These are phyloP conservation scores for Montipora capitata DNA, from an alignment of 92 coral and sea anemone genomes.

Conservation along the genomic window DNA sequence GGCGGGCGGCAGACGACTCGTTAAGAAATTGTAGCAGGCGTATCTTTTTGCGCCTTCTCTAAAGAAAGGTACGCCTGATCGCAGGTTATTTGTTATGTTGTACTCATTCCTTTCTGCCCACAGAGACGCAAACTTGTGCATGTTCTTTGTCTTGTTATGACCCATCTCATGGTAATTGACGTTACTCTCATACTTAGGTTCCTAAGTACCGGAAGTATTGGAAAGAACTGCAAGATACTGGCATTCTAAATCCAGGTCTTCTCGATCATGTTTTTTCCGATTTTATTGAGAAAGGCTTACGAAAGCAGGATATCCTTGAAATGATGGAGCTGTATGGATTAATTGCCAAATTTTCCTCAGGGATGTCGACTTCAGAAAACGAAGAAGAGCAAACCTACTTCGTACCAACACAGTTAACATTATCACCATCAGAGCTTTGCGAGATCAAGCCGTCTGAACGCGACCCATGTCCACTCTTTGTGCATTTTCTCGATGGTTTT, in stretches of 20 bases:
- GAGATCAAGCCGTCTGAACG: slow-evolving; percentile 61
- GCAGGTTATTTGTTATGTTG: no score
- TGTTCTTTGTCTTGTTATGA: background rate
- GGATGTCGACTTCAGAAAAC: background rate
- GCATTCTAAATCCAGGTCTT: slow-evolving; percentile 70
- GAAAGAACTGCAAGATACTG: slow-evolving; percentile 77
- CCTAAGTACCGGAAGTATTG: slow-evolving; percentile 75
- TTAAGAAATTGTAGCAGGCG: no score
- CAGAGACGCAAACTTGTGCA: no score
- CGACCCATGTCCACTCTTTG: slow-evolving; percentile 83
- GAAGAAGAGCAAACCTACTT: slow-evolving; percentile 50
- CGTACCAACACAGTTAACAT: slow-evolving; percentile 83
- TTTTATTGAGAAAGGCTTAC: slow-evolving; percentile 57
- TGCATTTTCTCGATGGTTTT: slow-evolving; percentile 85
- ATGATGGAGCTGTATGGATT: slow-evolving; percentile 88
- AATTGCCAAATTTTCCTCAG: slow-evolving; percentile 61
- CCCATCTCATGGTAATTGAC: no score
- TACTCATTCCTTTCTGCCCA: no score
- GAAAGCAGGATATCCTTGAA: slow-evolving; percentile 70
- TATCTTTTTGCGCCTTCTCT: no score
- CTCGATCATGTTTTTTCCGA: slow-evolving; percentile 78
- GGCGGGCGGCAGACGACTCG: no score
- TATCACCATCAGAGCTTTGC: slow-evolving; percentile 74
- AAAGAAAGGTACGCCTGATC: no score
- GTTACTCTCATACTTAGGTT: slow-evolving; percentile 19